phyloP scores from a whole-genome alignment of 30 jellyfish, hydroid and myxozoan genomes.

The Hydractinia symbiolongicarpus region DNA sequence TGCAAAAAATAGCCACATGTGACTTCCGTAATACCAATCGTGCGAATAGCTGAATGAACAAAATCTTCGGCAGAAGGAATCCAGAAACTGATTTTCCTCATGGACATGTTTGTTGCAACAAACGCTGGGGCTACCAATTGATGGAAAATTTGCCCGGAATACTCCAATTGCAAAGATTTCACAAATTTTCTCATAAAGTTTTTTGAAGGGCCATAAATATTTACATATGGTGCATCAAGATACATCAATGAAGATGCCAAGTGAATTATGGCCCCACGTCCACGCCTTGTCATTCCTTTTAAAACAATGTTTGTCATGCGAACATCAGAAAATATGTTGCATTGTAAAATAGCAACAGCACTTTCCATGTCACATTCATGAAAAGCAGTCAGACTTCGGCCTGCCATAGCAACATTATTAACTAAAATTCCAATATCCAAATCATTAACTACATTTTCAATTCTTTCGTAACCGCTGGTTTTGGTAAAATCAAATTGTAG shows the following conservation, averaged over 20 bases:
- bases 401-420: slow-evolving; percentile 30
- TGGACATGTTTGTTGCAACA: slow-evolving; percentile 33
- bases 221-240: neutral
- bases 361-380: slow-evolving; percentile 9
- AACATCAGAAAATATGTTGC: slow-evolving; percentile 17
- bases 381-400: slow-evolving; percentile 13
- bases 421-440: slow-evolving; percentile 40
- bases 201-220: slow-evolving; percentile 5
- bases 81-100: neutral
- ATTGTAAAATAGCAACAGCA: neutral
- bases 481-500: slow-evolving; percentile 24
- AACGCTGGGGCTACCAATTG: slow-evolving; percentile 26
- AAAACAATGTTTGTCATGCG: slow-evolving; percentile 27
- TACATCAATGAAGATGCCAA: slow-evolving; percentile 18
- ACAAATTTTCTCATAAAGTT: slow-evolving; percentile 14
- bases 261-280: slow-evolving; percentile 29
- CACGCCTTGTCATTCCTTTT: slow-evolving; percentile 20
- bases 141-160: neutral
- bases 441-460: slow-evolving; percentile 1
- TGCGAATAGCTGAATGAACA: slow-evolving; percentile 21
- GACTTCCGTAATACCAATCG: slow-evolving; percentile 25
- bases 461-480: slow-evolving; percentile 8
- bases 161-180: slow-evolving; percentile 8
- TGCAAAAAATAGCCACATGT: slow-evolving; percentile 24
- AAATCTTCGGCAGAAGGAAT: slow-evolving; percentile 18